Base-by-base conservation (phyloP, 2,797 vertebrate species). In the Eurystomus glaucurus region DNA sequence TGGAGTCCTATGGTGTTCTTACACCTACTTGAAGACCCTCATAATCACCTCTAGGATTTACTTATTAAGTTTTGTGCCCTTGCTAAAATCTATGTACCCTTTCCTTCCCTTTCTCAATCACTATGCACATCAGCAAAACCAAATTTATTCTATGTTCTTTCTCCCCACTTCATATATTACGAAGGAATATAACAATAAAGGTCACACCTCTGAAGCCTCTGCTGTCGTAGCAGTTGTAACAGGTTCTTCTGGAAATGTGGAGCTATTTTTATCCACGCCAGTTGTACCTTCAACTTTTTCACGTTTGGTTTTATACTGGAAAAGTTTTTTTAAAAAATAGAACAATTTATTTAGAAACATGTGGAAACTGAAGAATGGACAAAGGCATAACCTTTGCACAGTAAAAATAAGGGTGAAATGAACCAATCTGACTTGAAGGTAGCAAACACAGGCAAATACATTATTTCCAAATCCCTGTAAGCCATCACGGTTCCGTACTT, bases 301-400 rank as follows among this genome's bases (percentile, higher is more conserved):
- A 93, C 99, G 99, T 62, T 97, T 99, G 41, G 99, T 99, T 98
- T 99, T 99, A 97, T 99, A 99, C 99, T 99, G 94, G 29, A 98
- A 74, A 35, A 81, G 23, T 86, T 85, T 86, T 43, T 37, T 2
- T 25, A 21, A 50, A 25, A 52, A 90, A 37, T 6, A 65, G 35
- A 46, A 70, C 2, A 87, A 22, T 6, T 71, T 83, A 77, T n/a
- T 83, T 83, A 94, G 61, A 85, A 91, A 86, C 28, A 65, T 2
- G 10, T 69, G 5, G 41, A 71, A 90, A 91, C 23, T n/a, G n/a
- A 85, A 60, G 19, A 76, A 69, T 1, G 50, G 20, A 57, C 5
- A 60, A 91, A 82, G 8, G 4, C 50, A 82, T 31, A 69, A 37
- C 18, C 19, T 58, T 74, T 66, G 25, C 7, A 7, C 8, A 58